phyloP scores from a whole-genome alignment of 2,797 vertebrate species.

The Manis javanica region DNA sequence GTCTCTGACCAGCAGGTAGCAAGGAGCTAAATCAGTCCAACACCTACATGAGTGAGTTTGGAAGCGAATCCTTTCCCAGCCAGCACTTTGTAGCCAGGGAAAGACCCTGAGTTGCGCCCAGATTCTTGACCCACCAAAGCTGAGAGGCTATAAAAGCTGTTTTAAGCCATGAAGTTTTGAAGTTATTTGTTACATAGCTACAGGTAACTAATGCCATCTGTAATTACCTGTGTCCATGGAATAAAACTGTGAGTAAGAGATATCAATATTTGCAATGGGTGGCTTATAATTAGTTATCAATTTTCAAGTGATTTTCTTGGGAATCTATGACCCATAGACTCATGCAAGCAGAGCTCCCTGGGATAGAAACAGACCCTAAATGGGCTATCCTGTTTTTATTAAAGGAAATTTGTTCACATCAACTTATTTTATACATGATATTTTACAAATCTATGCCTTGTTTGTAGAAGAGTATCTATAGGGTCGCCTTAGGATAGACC shows the following conservation, averaged over 20 bases:
- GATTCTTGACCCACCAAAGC: background rate
- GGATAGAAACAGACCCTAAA: background rate
- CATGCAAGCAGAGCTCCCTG: background rate
- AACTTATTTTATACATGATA: background rate
- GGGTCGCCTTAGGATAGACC: background rate
- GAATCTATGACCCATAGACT: background rate
- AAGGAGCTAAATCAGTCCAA: background rate
- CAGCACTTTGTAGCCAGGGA: background rate
- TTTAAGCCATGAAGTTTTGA: background rate
- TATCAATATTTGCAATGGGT: background rate
- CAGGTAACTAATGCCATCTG: background rate
- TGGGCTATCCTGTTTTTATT: background rate
- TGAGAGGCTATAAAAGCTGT: background rate
- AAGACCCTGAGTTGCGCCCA: background rate
- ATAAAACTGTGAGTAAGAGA: background rate
- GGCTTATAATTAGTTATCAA: background rate
- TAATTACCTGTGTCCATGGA: background rate
- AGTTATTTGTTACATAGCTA: background rate
- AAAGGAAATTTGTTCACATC: conserved; percentile 12
- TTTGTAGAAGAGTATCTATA: background rate
- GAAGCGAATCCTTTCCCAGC: background rate
- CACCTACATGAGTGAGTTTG: background rate
- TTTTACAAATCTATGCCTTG: background rate
- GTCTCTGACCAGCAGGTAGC: background rate
- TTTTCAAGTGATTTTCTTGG: conserved; percentile 12